phyloP scores from a whole-genome alignment of 2,888 invertebrate genomes.

The Endotricha flammealis region DNA sequence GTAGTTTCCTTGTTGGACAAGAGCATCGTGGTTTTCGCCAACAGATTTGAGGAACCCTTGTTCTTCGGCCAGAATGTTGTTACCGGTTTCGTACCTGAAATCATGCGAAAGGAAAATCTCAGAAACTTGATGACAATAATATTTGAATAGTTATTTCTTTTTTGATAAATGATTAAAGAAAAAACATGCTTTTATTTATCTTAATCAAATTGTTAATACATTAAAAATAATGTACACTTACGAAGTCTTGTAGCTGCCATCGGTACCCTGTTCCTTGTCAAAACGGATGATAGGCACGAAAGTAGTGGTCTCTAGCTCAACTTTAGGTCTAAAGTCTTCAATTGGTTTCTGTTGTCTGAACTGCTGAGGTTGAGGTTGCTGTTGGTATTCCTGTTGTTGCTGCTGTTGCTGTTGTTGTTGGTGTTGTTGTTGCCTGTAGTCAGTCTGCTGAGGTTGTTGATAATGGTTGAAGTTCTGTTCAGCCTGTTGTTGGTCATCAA shows the following conservation, averaged over 20 bases:
- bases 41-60: slow-evolving; percentile 84
- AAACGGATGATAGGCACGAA: slow-evolving; percentile 88
- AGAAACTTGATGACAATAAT: no score
- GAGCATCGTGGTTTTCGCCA: slow-evolving; percentile 82
- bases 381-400: slow-evolving; percentile 24
- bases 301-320: slow-evolving; percentile 81
- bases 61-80: slow-evolving; percentile 88
- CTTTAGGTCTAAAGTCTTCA: slow-evolving; percentile 67
- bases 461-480: slow-evolving; percentile 63
- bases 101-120: neutral
- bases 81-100: slow-evolving; percentile 88
- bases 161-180: no score
- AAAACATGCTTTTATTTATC: no score
- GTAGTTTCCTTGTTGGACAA: slow-evolving; percentile 88
- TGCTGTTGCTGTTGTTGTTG: slow-evolving; percentile 27
- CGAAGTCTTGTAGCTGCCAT: slow-evolving; percentile 90
- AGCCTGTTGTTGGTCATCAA: slow-evolving; percentile 35
- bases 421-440: slow-evolving; percentile 36
- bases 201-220: no score
- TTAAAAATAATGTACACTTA: no score
- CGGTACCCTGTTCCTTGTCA: slow-evolving; percentile 89
- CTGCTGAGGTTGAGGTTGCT: slow-evolving; percentile 40
- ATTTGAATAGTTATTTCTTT: no score
- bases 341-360: slow-evolving; percentile 51
- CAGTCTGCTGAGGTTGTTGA: slow-evolving; percentile 33